Evolutionary conservation across 2,888 invertebrate genomes (phyloP).

Genomic region (Drosophila hamatofila): DNA sequence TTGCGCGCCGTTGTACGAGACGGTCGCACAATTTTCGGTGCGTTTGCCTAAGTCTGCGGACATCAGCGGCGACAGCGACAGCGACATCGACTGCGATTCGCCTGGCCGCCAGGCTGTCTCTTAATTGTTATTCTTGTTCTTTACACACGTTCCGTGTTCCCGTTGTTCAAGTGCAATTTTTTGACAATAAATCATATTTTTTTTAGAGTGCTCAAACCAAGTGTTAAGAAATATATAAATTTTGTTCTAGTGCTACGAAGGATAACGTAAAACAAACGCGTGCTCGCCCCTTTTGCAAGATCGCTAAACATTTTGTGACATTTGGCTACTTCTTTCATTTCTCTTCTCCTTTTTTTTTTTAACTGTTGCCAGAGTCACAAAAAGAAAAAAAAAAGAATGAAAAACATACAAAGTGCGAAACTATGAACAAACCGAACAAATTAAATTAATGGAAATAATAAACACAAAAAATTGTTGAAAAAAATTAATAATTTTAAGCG

Average conservation of each 20-base stretch:
- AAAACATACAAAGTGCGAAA: neutral
- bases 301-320: slow-evolving; percentile 28
- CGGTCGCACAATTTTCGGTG: slow-evolving; percentile 84
- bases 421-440: slow-evolving; percentile 19
- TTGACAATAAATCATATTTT: slow-evolving; percentile 34
- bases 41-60: slow-evolving; percentile 45
- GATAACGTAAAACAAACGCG: slow-evolving; percentile 32
- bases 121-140: slow-evolving; percentile 30
- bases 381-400: neutral
- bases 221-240: slow-evolving; percentile 37
- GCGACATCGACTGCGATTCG: slow-evolving; percentile 32
- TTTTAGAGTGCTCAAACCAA: slow-evolving; percentile 58
- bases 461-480: slow-evolving; percentile 10
- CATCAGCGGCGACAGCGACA: slow-evolving; percentile 1
- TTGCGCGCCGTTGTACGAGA: slow-evolving; percentile 85
- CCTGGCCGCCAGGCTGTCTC: slow-evolving; percentile 46
- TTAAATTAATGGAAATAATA: neutral
- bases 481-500: slow-evolving; percentile 9
- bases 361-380: neutral
- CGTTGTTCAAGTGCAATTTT: slow-evolving; percentile 43
- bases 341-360: neutral
- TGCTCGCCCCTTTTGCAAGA: slow-evolving; percentile 31
- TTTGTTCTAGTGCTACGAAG: slow-evolving; percentile 38
- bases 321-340: neutral
- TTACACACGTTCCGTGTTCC: slow-evolving; percentile 25